Conservation (phyloP, 2,888 invertebrate species). For the Ophion ventricosus region DNA sequence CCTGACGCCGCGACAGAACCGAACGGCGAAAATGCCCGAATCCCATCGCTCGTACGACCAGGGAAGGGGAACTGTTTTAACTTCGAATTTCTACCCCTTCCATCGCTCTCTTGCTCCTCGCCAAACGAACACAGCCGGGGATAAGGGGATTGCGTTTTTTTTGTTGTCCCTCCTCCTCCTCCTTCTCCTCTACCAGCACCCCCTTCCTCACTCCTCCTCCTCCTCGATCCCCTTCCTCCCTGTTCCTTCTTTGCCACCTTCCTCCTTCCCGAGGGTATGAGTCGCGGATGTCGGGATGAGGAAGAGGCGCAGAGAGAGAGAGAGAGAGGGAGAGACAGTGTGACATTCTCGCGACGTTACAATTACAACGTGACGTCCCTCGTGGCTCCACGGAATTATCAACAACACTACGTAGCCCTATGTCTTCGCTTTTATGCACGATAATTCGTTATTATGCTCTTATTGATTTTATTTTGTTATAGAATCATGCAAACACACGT, state of each 20-base stretch:
- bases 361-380: constrained; percentile 51
- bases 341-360: constrained; percentile 25
- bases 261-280: constrained; percentile 33
- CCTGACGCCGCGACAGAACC: constrained; percentile 60
- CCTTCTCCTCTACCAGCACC: too few species aligned
- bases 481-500: neutral
- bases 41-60: constrained; percentile 66
- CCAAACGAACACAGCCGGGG: constrained; percentile 36
- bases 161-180: constrained; percentile 22
- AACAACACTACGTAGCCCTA: constrained; percentile 17
- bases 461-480: constrained; percentile 47
- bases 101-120: constrained; percentile 41
- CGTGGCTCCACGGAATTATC: constrained; percentile 40
- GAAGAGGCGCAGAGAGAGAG: neutral
- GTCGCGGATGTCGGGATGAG: constrained; percentile 8
- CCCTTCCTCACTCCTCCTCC: too few species aligned
- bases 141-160: constrained; percentile 41
- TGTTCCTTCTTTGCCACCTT: too few species aligned
- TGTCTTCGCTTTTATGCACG: neutral
- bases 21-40: constrained; percentile 80
- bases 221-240: too few species aligned
- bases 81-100: constrained; percentile 64
- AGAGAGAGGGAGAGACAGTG: constrained; percentile 8
- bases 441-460: constrained; percentile 32
- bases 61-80: constrained; percentile 63